Conservation (phyloP, 2,888 invertebrate species). For the Perizoma flavofasciatum region DNA sequence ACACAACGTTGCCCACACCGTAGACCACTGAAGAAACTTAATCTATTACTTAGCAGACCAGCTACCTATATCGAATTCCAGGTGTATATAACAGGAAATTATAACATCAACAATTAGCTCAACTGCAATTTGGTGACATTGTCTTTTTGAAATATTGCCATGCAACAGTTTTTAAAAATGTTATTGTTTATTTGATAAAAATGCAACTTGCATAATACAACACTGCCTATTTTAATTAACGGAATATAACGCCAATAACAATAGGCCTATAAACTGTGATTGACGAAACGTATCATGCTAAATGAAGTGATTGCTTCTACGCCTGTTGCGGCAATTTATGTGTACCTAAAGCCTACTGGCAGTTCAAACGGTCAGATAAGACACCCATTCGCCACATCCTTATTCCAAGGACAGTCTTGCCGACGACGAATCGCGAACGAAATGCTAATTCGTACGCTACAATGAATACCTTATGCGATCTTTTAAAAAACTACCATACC, state of each 20-base stretch:
- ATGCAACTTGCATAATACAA: conserved; percentile 28
- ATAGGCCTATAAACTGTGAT: conserved; percentile 44
- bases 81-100: conserved; percentile 42
- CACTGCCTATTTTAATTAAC: conserved; percentile 48
- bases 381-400: conserved; percentile 72
- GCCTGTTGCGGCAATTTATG: conserved; percentile 38
- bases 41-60: conserved; percentile 33
- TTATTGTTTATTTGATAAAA: conserved; percentile 17
- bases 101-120: conserved; percentile 34
- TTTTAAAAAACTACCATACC: conserved; percentile 54
- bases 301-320: conserved; percentile 38
- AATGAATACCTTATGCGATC: conserved; percentile 74
- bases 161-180: not conserved
- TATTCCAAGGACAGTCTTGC: conserved; percentile 75
- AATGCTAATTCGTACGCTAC: conserved; percentile 76
- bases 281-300: conserved; percentile 44
- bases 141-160: not conserved
- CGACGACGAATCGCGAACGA: conserved; percentile 64
- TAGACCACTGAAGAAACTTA: conserved; percentile 37
- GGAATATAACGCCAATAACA: conserved; percentile 46
- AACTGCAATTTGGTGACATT: conserved; percentile 3
- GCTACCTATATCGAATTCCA: conserved; percentile 37
- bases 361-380: conserved; percentile 62
- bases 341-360: conserved; percentile 43
- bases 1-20: conserved; percentile 15